Evolutionary conservation across 2,888 invertebrate genomes (phyloP).

Genomic region (Lottia gigantea): DNA sequence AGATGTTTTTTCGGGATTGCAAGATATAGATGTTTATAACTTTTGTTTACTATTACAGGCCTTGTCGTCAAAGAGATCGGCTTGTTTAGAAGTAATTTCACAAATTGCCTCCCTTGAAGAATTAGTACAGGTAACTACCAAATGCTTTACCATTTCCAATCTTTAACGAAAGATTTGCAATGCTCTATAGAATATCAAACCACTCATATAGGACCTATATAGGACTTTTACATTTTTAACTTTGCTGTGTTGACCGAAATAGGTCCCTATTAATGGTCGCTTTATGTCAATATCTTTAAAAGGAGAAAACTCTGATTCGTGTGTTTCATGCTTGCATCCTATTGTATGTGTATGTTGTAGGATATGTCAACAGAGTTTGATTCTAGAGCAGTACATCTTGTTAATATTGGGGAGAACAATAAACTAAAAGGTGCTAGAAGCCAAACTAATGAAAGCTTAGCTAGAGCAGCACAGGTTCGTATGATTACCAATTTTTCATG

Average conservation of each 20-base stretch:
- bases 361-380: conserved; percentile 53
- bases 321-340: too few species aligned
- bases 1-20: too few species aligned
- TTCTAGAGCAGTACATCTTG: conserved; percentile 50
- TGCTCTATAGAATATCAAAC: too few species aligned
- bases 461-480: conserved; percentile 53
- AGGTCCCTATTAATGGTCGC: too few species aligned
- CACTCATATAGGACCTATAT: neutral
- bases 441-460: conserved; percentile 51
- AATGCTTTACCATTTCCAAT: neutral
- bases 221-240: too few species aligned
- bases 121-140: conserved; percentile 51
- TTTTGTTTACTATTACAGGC: conserved; percentile 42
- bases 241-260: too few species aligned
- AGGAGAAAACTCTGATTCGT: too few species aligned
- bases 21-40: neutral
- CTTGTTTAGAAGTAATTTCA: conserved; percentile 57
- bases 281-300: too few species aligned
- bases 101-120: conserved; percentile 59
- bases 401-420: conserved; percentile 42
- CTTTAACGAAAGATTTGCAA: too few species aligned
- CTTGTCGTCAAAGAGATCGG: conserved; percentile 47
- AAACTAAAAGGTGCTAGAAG: conserved; percentile 29
- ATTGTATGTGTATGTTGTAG: conserved; percentile 30
- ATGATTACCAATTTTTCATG: too few species aligned